phyloP scores from a whole-genome alignment of 2,888 invertebrate genomes.

The Sarcophaga caerulescens region DNA sequence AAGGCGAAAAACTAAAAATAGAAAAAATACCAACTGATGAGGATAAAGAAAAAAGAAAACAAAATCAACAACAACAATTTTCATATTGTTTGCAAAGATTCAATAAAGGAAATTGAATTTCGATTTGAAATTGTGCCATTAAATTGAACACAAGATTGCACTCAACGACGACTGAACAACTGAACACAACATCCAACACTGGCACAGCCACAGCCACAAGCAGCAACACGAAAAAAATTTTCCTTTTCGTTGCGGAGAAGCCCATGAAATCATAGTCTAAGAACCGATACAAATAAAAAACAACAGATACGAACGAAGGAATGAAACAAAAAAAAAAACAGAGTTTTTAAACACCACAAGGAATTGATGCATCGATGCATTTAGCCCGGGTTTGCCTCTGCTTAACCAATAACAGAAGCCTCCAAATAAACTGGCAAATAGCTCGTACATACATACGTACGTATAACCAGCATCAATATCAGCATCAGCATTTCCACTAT shows the following conservation, averaged over 20 bases:
- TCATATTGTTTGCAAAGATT: slow-evolving; percentile 63
- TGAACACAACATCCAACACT: slow-evolving; percentile 7
- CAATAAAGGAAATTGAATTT: slow-evolving; percentile 72
- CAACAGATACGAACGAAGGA: not conserved
- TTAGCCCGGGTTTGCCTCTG: slow-evolving; percentile 40
- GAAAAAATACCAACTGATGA: slow-evolving; percentile 8
- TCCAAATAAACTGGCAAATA: slow-evolving; percentile 9
- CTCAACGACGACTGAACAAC: slow-evolving; percentile 61
- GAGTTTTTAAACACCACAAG: slow-evolving; percentile 55
- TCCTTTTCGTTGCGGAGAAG: not conserved
- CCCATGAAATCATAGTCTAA: slow-evolving; percentile 17
- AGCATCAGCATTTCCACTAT: not conserved
- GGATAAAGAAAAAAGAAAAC: slow-evolving; percentile 8
- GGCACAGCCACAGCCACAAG: slow-evolving; percentile 7
- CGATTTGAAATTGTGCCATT: slow-evolving; percentile 72
- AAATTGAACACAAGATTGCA: slow-evolving; percentile 74
- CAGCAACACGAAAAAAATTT: slow-evolving; percentile 15
- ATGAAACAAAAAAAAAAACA: slow-evolving; percentile 2
- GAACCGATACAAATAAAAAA: slow-evolving; percentile 10
- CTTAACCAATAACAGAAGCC: slow-evolving; percentile 50
- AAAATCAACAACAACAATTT: slow-evolving; percentile 37
- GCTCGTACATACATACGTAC: not conserved
- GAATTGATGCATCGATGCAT: slow-evolving; percentile 63
- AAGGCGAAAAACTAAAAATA: slow-evolving; percentile 20
- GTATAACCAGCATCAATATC: slow-evolving; percentile 1